Base-by-base conservation (phyloP, 2,888 invertebrate species). In the Chrysolina americana region DNA sequence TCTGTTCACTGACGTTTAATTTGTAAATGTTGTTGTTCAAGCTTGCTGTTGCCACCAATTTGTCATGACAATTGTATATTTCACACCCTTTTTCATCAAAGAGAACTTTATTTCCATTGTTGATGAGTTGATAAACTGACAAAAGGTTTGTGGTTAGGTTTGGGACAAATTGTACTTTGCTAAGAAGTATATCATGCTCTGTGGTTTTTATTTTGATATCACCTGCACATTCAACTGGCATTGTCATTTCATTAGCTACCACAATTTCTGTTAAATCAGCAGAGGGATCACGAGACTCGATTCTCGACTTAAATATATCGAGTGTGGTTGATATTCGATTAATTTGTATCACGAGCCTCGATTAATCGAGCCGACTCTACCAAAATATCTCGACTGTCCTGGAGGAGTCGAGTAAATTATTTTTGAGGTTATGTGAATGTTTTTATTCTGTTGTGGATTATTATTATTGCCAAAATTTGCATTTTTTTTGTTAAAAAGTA, bases 21-120 rank as follows among this genome's bases (percentile, higher is more conserved):
- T 76, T 77, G 53, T 79, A 80, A 63, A 81, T 76, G 69, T 77
- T 76, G 70, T 80, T 74, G 15, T 64, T 71, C 65, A 78, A 70
- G 53, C 19, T 36, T 15, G 78, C 80, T 62, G 76, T 76, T 50
- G 77, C 80, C 17, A 80, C 59, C 36, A 80, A 65, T 15, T 17
- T 17, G 41, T 63, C 41, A 28, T 64, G 19, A 13, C 17, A 17
- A 64, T 21, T 64, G n/a, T 9, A 64, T 41, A 41, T 41, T 19
- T n/a, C 19, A 41, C 41, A 64, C 19, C 64, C 64, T 41, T 41
- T 41, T 17, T 8, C 17, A 41, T 68, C 65, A 69, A 76, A 76
- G 23, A 21, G 15, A 36, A 76, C 69, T 19, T 21, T 44, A 47
- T 76, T 76, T 19, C 70, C 71, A 47, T 69, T 71, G 47, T 59